Evolutionary conservation across 2,113 vertebrate species (phyloP).

Genomic region (Himantopus leucocephalus): DNA sequence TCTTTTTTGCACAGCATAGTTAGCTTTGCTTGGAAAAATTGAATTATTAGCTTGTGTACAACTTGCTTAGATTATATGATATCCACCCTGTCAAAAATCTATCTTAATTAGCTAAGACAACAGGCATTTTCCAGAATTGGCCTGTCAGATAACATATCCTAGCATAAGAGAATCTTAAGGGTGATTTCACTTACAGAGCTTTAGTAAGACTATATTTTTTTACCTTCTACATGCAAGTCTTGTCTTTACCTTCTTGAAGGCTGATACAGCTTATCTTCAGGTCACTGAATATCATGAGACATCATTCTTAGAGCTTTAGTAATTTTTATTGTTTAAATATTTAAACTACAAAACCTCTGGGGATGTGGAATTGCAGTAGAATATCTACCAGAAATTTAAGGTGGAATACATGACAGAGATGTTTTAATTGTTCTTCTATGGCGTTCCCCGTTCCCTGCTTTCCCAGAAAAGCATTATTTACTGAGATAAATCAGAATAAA

Average conservation of each 20-base stretch:
- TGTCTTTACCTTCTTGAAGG: slow-evolving; percentile 57
- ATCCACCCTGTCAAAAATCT: slow-evolving; percentile 72
- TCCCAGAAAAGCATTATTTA: neutral
- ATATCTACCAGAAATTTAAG: slow-evolving; percentile 33
- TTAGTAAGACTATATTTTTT: slow-evolving; percentile 65
- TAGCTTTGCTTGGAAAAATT: slow-evolving; percentile 61
- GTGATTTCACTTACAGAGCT: slow-evolving; percentile 65
- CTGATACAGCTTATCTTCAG: slow-evolving; percentile 55
- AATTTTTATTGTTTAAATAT: slow-evolving; percentile 68
- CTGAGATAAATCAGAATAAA: neutral
- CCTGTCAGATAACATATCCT: slow-evolving; percentile 66
- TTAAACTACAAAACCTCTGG: slow-evolving; percentile 40
- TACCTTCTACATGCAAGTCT: slow-evolving; percentile 35
- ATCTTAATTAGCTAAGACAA: slow-evolving; percentile 76
- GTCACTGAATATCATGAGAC: slow-evolving; percentile 60
- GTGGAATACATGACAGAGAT: neutral
- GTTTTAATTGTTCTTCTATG: neutral
- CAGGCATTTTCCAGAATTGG: slow-evolving; percentile 66
- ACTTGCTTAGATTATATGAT: slow-evolving; percentile 57
- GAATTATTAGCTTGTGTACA: slow-evolving; percentile 72
- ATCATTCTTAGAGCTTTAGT: slow-evolving; percentile 53
- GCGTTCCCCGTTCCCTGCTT: neutral
- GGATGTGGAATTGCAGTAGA: slow-evolving; percentile 4
- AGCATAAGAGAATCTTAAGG: slow-evolving; percentile 51
- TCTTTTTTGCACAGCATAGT: slow-evolving; percentile 38